Evolutionary conservation across 2,888 invertebrate species (phyloP).

Genomic region (Hypercompe scribonia): DNA sequence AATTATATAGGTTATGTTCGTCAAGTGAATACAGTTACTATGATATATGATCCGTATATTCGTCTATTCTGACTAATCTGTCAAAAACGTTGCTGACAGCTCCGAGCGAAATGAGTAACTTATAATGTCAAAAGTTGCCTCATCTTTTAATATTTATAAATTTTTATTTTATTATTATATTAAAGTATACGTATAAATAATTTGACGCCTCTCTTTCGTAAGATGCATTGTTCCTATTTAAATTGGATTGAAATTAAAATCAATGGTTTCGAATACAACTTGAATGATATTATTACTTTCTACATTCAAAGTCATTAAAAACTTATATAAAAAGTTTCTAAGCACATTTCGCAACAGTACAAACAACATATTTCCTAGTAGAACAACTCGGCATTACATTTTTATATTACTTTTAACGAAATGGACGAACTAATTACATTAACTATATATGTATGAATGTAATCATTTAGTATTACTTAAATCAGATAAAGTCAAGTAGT

Average conservation of each 20-base stretch:
- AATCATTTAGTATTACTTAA: constrained; percentile 51
- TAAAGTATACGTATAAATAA: too few relatives aligned
- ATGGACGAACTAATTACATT: constrained; percentile 31
- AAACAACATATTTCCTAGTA: neutral
- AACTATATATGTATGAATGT: constrained; percentile 28
- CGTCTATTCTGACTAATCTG: neutral
- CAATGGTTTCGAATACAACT: too few relatives aligned
- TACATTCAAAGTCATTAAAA: neutral
- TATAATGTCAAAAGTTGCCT: neutral
- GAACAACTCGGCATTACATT: constrained; percentile 4
- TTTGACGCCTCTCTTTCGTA: too few relatives aligned
- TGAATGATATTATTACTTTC: neutral
- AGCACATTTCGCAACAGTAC: neutral
- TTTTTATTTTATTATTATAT: too few relatives aligned
- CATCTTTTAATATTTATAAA: neutral
- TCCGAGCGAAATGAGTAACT: neutral
- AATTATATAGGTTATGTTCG: neutral
- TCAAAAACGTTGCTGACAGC: neutral
- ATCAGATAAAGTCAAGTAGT: constrained; percentile 53
- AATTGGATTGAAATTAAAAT: too few relatives aligned
- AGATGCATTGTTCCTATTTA: too few relatives aligned
- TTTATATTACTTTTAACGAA: constrained; percentile 36
- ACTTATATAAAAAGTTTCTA: neutral
- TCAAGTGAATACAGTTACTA: neutral
- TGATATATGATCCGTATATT: neutral